Percentiles rank a stretch among this genome's conserved stretches.
phyloP scores from a whole-genome alignment of 2,113 vertebrate species.

The Malaclemys terrapin region DNA sequence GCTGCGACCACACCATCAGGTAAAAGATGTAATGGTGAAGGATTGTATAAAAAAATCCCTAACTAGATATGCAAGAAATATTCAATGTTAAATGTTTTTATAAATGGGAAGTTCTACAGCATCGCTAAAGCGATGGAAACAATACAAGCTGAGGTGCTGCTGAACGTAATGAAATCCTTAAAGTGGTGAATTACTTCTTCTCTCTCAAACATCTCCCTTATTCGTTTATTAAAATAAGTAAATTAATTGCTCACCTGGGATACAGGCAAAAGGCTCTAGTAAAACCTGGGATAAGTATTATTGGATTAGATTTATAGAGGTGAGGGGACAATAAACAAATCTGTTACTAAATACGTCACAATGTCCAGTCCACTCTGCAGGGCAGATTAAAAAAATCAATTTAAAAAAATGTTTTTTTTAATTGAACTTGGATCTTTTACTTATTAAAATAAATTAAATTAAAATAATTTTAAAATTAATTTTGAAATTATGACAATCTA shows the following conservation, averaged over 20 bases:
- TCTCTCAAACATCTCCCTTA: not conserved
- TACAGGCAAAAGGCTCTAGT: not conserved
- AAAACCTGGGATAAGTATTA: not conserved
- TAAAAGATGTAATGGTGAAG: not conserved
- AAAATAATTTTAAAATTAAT: too few species aligned
- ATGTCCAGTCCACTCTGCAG: not conserved
- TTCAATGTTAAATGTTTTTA: not conserved
- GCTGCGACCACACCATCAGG: rapidly evolving
- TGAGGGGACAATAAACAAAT: not conserved
- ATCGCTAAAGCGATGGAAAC: not conserved
- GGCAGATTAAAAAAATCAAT: not conserved
- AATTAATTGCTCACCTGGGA: not conserved
- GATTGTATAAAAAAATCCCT: not conserved
- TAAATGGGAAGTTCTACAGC: not conserved
- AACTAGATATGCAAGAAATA: not conserved
- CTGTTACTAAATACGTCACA: not conserved
- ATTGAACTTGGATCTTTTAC: not conserved
- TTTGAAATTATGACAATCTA: not conserved
- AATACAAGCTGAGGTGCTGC: not conserved
- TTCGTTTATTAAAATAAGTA: not conserved
- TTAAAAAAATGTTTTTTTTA: not conserved
- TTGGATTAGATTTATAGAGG: not conserved
- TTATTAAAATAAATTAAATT: not conserved
- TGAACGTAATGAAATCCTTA: not conserved
- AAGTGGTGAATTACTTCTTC: not conserved